phyloP scores from a whole-genome alignment of 92 coral and sea anemone species.

The Scolanthus callimorphus region DNA sequence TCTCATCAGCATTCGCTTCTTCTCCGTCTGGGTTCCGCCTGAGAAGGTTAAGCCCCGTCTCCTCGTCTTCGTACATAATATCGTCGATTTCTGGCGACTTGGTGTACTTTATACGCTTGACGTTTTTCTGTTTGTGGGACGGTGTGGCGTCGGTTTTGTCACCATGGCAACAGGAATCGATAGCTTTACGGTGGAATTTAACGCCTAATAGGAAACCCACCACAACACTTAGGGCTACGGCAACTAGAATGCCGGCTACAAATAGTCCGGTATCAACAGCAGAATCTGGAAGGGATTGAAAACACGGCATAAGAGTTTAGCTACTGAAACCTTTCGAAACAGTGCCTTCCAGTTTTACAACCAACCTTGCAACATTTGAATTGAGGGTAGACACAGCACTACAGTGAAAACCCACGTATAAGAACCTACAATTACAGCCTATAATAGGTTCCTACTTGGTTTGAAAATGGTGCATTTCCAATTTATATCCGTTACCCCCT shows the following conservation, averaged over 20 bases:
- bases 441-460: no score
- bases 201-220: slow-evolving; percentile 62
- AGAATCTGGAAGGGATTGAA: slow-evolving; percentile 2
- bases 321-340: no score
- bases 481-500: no score
- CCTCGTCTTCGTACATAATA: slow-evolving; percentile 25
- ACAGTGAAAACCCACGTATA: no score
- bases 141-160: slow-evolving; percentile 35
- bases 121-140: slow-evolving; percentile 21
- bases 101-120: slow-evolving; percentile 48
- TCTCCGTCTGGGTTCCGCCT: slow-evolving; percentile 25
- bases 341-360: no score
- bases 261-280: slow-evolving; percentile 50
- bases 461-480: no score
- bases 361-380: no score
- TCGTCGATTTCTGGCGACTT: slow-evolving; percentile 66
- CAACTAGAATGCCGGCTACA: slow-evolving; percentile 56
- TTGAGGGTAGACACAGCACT: no score
- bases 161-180: slow-evolving; percentile 30
- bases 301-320: no score
- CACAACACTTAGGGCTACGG: slow-evolving; percentile 53
- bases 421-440: no score
- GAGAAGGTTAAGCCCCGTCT: slow-evolving; percentile 15
- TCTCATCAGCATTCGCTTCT: slow-evolving; percentile 21
- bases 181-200: slow-evolving; percentile 45